Percentiles rank a stretch among this genome's conserved stretches.
Conservation (phyloP, 2,888 invertebrate species). For the Teinopalpus imperialis region DNA sequence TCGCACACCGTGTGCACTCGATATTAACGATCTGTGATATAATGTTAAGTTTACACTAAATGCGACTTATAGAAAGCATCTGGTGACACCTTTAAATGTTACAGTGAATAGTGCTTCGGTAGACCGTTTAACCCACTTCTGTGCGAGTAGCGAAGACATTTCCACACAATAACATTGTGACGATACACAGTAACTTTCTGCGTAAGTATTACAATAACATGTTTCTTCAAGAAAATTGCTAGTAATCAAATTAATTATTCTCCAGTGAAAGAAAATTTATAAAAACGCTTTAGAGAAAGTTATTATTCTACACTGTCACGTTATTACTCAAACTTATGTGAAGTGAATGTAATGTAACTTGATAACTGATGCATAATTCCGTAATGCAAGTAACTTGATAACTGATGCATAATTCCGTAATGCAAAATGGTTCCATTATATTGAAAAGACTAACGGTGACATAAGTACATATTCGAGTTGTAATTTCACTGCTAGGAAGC, state of each 20-base stretch:
- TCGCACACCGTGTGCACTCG: too few relatives aligned
- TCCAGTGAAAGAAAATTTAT: constrained; percentile 12
- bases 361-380: too few relatives aligned
- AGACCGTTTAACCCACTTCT: background rate
- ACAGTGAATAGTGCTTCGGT: constrained; percentile 22
- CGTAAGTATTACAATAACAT: constrained; percentile 17
- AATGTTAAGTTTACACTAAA: constrained; percentile 72
- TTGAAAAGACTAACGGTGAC: too few relatives aligned
- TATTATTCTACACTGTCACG: too few relatives aligned
- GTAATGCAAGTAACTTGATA: too few relatives aligned
- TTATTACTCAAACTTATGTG: too few relatives aligned
- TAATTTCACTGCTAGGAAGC: too few relatives aligned
- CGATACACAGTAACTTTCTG: constrained; percentile 13
- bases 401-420: too few relatives aligned
- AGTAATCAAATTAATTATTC: constrained; percentile 1
- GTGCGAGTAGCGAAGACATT: constrained; percentile 15
- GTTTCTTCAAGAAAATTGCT: constrained; percentile 4
- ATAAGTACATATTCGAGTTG: too few relatives aligned
- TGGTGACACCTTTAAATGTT: constrained; percentile 23
- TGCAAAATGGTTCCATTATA: too few relatives aligned
- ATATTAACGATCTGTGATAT: constrained; percentile 72
- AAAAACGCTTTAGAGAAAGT: constrained; percentile 25
- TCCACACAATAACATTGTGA: constrained; percentile 21
- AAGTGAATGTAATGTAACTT: too few relatives aligned
- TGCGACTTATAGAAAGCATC: too few relatives aligned